Evolutionary conservation across 2,888 invertebrate genomes (phyloP).

Genomic region (Oegoconia quadripuncta): DNA sequence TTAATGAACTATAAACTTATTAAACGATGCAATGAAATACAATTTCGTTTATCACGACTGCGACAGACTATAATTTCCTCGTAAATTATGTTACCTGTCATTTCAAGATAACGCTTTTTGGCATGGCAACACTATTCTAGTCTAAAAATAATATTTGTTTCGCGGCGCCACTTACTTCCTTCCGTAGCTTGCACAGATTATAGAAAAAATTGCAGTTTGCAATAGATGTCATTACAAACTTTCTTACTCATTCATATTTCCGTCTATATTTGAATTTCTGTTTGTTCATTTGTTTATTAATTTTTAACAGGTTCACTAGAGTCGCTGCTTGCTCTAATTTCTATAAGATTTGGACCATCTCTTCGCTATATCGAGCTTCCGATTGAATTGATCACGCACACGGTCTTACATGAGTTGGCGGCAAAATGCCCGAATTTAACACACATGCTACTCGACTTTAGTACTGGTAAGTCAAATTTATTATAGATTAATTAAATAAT

Average conservation of each 20-base stretch:
- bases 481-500: too few species aligned
- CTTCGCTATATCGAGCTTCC: constrained; percentile 95
- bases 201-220: constrained; percentile 10
- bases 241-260: background rate
- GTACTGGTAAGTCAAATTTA: constrained; percentile 85
- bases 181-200: too few species aligned
- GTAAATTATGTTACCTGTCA: too few species aligned
- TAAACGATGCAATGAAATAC: too few species aligned
- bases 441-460: constrained; percentile 97
- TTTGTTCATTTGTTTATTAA: constrained; percentile 34
- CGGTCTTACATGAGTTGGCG: constrained; percentile 96
- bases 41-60: too few species aligned
- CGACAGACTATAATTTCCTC: too few species aligned
- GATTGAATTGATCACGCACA: constrained; percentile 97
- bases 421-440: constrained; percentile 97
- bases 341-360: constrained; percentile 92
- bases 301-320: constrained; percentile 92
- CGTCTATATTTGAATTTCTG: background rate
- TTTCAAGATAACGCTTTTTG: too few species aligned
- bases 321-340: constrained; percentile 91
- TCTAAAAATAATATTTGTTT: too few species aligned
- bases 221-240: constrained; percentile 19
- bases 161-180: too few species aligned
- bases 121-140: too few species aligned
- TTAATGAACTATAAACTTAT: background rate